These are phyloP conservation scores for Aradophagus sp. DNA, from an alignment of 1,140 invertebrate species.

Conservation along the genomic window DNA sequence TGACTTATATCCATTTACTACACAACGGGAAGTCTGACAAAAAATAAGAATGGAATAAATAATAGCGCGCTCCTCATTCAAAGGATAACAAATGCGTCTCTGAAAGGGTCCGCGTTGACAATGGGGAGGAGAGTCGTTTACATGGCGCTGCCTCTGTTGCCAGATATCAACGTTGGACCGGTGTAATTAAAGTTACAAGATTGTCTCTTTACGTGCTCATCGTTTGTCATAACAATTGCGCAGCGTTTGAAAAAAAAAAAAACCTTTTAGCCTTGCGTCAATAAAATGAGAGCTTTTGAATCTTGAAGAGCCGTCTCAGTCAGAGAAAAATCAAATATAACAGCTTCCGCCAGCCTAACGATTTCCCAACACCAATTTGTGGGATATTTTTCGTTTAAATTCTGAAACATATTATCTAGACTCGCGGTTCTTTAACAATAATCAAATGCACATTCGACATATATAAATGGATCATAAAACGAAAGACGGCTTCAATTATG, in stretches of 20 bases:
- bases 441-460: no score
- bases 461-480: neutral
- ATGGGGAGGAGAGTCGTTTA: slow-evolving; percentile 70
- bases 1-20: slow-evolving; percentile 75
- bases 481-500: no score
- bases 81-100: slow-evolving; percentile 74
- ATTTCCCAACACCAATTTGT: no score
- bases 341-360: no score
- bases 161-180: slow-evolving; percentile 44
- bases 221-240: slow-evolving; percentile 52
- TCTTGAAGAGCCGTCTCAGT: no score
- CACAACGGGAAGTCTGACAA: slow-evolving; percentile 70
- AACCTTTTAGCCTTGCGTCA: no score
- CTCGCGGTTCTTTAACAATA: no score
- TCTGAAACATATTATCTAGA: no score
- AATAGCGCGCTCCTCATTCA: slow-evolving; percentile 73
- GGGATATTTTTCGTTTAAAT: no score
- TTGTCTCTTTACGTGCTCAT: slow-evolving; percentile 37
- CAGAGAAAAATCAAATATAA: no score
- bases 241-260: slow-evolving; percentile 24
- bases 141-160: slow-evolving; percentile 62
- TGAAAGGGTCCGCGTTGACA: slow-evolving; percentile 70
- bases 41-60: slow-evolving; percentile 75
- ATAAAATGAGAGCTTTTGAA: no score
- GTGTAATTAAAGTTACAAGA: slow-evolving; percentile 56